Base-by-base conservation (phyloP, 2,113 vertebrate species). In the Amphilophus citrinellus region DNA sequence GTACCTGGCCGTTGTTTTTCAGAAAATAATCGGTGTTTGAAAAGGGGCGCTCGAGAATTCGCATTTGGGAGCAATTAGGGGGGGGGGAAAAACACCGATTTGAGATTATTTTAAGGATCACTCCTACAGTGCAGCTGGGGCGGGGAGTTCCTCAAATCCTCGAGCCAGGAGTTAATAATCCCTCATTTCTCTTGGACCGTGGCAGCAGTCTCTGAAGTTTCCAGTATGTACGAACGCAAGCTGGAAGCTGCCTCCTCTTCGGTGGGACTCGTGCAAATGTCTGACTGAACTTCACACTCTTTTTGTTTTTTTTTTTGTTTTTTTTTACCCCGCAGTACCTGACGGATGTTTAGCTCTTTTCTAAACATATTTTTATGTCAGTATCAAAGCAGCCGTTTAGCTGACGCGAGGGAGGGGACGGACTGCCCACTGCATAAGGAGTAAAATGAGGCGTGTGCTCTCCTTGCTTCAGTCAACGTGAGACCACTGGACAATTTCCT, bases 171-270 rank as follows among this genome's bases (percentile, higher is more conserved):
- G 91, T 94, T 92, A 94, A 87, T 71, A 81, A 84, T 82, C 73
- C 84, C 50, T 90, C 84, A 80, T 86, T 87, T 87, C 87, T 89
- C 61, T 3, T 22, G 59, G 50, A 87, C 75, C 65, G 84, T 92
- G 89, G 89, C 91, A 88, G 79, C 80, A 87, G 66, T 90, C 32
- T 35, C 92, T 39, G 87, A 93, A 93, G 91, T 91, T 86, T 94
- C 87, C 93, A 92, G 89, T 65, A 32, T 77, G 85, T 61, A 24
- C 53, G 82, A 82, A 79, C 44, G 53, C 84, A 71, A 53, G 47
- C 27, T 37, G 50, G 59, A 65, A 58, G 77, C 61, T 81, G 76
- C 59, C 18, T 44, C 66, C 44, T 60, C 47, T 60, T 9, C 58
- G 58, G 42, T 20, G 39, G 76, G 76, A 82, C 3, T 86, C 78